Percentiles rank a stretch among this genome's conserved stretches.
Evolutionary conservation across 2,113 vertebrate genomes (phyloP).

Genomic region (Clarias gariepinus): DNA sequence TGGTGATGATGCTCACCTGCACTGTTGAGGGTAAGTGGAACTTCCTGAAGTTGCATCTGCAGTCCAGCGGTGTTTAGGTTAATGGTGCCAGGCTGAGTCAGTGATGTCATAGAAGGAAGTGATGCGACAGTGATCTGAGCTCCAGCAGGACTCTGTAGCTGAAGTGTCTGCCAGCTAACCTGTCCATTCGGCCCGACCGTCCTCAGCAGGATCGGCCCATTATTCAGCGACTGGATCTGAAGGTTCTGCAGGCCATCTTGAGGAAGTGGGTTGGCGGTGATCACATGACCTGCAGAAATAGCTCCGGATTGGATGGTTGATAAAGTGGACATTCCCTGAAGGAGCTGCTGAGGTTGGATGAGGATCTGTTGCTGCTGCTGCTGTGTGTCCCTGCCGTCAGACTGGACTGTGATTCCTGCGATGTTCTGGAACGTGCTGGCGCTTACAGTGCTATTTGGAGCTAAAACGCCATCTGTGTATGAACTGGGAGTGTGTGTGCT

Average conservation of each 20-base stretch:
- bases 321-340: conserved; percentile 82
- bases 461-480: conserved; percentile 62
- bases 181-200: conserved; percentile 92
- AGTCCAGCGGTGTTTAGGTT: conserved; percentile 91
- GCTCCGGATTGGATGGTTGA: conserved; percentile 83
- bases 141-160: conserved; percentile 90
- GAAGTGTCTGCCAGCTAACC: conserved; percentile 96
- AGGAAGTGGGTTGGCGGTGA: conserved; percentile 85
- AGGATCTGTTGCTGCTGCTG: conserved; percentile 80
- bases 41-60: conserved; percentile 90
- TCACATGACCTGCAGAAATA: conserved; percentile 82
- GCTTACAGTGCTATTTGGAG: conserved; percentile 61
- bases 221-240: conserved; percentile 88
- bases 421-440: conserved; percentile 63
- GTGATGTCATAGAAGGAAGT: conserved; percentile 74
- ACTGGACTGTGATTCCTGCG: conserved; percentile 65
- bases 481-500: conserved; percentile 80
- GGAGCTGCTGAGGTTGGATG: conserved; percentile 84
- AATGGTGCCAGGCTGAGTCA: conserved; percentile 86
- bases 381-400: conserved; percentile 71
- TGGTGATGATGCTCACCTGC: conserved; percentile 74
- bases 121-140: conserved; percentile 93
- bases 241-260: conserved; percentile 94
- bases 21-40: conserved; percentile 84
- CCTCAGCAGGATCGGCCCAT: conserved; percentile 89